Base-by-base conservation (phyloP, 2,888 invertebrate genomes). In the Nymphalis polychloros region DNA sequence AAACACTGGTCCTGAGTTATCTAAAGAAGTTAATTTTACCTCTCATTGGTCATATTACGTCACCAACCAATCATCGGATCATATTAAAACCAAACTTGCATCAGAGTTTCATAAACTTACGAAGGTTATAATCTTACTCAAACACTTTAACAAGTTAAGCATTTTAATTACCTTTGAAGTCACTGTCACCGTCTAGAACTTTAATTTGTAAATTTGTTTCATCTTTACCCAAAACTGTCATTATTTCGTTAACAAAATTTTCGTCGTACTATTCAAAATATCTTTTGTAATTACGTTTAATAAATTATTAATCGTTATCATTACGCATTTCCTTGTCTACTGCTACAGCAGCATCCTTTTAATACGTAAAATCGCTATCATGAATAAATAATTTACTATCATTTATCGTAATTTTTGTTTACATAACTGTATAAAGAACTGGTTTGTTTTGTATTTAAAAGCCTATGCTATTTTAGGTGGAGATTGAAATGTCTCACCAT, bases 111-210 rank as follows among this genome's bases (percentile, higher is more conserved):
- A 10, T 2, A 41, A 41, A 41, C 35, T 41, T 10, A 10, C 13
- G 13, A 31, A 31, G 6, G 41, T 13, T 13, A 10, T 8, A 41
- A 13, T 41, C 13, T 13, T 10, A 41, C 13, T 41, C 13, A 41
- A 41, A 41, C 41, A 41, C 41, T 41, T 41, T n/a, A n/a, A n/a
- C n/a, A n/a, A n/a, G n/a, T n/a, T n/a, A n/a, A n/a, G n/a, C n/a
- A n/a, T n/a, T n/a, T n/a, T 19, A 52, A 23, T 67, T 64, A 72
- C 72, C 72, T 72, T 70, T 70, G 13, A 68, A 70, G n/a, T 59
- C 53, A 47, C 59, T 63, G 41, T 53, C 41, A 5, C 48, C 16
- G 2, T 67, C 55, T 50, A 59, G 49, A 57, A 63, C 20, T 23
- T 68, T 60, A 31, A 69, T 68, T 59, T 68, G 61, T 20, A 59